These are phyloP conservation scores for Dissostichus mawsoni DNA, from an alignment of 2,113 vertebrate genomes.

Conservation along the genomic window DNA sequence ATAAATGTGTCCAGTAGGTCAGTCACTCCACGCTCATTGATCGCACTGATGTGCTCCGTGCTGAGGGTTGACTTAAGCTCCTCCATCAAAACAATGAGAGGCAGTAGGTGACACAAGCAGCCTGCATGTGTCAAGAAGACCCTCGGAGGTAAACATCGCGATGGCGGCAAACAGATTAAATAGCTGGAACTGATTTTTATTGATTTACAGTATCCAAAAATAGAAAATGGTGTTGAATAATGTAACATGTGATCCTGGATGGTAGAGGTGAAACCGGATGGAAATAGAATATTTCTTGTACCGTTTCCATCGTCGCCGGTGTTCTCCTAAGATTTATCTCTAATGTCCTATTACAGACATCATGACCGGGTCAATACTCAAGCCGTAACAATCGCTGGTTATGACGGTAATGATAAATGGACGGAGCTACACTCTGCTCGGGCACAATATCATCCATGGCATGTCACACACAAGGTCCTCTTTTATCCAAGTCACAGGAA, in stretches of 20 bases:
- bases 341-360: conserved; percentile 72
- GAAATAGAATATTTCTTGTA: conserved; percentile 24
- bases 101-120: conserved; percentile 65
- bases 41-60: conserved; percentile 75
- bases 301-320: conserved; percentile 41
- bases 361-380: conserved; percentile 75
- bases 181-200: neutral
- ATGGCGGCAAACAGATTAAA: conserved; percentile 18
- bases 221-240: conserved; percentile 1
- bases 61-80: conserved; percentile 70
- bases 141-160: conserved; percentile 36
- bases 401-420: conserved; percentile 81
- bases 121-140: conserved; percentile 61
- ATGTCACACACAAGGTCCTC: conserved; percentile 82
- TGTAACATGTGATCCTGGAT: conserved; percentile 34
- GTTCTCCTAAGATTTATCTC: conserved; percentile 69
- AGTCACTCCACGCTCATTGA: conserved; percentile 81
- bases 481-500: conserved; percentile 93
- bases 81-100: conserved; percentile 72
- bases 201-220: conserved; percentile 3
- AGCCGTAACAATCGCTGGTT: conserved; percentile 70
- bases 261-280: conserved; percentile 42
- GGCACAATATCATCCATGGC: conserved; percentile 89
- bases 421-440: conserved; percentile 87
- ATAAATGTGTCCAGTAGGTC: conserved; percentile 84